phyloP scores from a whole-genome alignment of 2,797 vertebrate genomes.

The Vespertilio murinus region DNA sequence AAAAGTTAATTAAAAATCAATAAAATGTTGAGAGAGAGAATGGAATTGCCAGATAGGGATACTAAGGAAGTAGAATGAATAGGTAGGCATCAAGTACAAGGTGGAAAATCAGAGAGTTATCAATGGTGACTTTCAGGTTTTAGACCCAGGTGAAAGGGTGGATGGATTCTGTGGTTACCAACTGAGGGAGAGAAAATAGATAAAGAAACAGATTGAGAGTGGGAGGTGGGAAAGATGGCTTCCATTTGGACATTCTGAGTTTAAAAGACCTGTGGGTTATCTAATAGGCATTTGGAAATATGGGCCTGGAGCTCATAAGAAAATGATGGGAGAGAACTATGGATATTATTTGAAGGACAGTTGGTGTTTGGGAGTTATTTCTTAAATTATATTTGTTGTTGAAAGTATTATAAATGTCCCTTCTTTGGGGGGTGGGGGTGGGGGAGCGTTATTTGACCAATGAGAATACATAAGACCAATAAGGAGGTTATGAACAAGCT shows the following conservation, averaged over 20 bases:
- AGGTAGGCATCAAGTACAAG: background rate
- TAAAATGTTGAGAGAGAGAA: background rate
- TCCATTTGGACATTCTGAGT: background rate
- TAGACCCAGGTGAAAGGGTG: background rate
- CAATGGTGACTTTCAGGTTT: background rate
- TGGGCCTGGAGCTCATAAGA: background rate
- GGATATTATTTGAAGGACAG: background rate
- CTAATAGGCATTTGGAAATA: background rate
- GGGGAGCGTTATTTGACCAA: background rate
- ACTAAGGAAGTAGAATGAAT: background rate
- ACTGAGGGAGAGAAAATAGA: background rate
- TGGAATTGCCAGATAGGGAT: background rate
- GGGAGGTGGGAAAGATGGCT: background rate
- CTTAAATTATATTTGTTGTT: too few species aligned
- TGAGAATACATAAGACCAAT: background rate
- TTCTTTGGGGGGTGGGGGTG: background rate
- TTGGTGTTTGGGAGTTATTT: background rate
- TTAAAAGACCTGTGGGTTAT: background rate
- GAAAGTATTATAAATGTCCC: too few species aligned
- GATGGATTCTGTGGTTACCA: background rate
- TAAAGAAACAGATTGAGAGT: background rate
- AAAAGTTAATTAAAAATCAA: background rate
- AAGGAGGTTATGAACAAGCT: background rate
- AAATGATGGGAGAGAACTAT: background rate
- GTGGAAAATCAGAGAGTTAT: background rate